Evolutionary conservation across 2,888 invertebrate genomes (phyloP).

Genomic region (Tenodera sinensis): DNA sequence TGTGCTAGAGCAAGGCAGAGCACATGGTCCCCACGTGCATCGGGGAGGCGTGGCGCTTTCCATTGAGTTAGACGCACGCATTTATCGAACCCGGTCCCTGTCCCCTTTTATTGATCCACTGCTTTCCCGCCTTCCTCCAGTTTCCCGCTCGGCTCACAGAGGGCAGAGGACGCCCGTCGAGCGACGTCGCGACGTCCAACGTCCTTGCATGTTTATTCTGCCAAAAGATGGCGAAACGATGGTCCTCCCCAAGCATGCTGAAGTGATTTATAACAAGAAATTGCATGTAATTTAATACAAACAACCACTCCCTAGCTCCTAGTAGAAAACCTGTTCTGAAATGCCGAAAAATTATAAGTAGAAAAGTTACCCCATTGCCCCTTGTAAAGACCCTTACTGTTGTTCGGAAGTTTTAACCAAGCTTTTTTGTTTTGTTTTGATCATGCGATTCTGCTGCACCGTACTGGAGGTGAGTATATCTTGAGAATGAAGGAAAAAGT

Average conservation of each 20-base stretch:
- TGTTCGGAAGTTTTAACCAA: too few relatives aligned
- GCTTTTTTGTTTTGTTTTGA: too few relatives aligned
- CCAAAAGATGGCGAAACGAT: not conserved
- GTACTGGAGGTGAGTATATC: too few relatives aligned
- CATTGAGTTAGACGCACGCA: constrained; percentile 17
- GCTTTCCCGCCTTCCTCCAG: constrained; percentile 20
- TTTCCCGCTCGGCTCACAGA: constrained; percentile 24
- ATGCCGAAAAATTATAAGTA: not conserved
- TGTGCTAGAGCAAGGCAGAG: constrained; percentile 35
- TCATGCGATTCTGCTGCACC: too few relatives aligned
- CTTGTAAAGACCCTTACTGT: too few relatives aligned
- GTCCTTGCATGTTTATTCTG: not conserved
- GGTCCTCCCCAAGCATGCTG: not conserved
- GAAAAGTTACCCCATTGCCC: too few relatives aligned
- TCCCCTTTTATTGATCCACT: constrained; percentile 15
- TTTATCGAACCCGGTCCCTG: constrained; percentile 11
- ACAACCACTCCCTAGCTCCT: too few relatives aligned
- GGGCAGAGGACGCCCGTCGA: constrained; percentile 22
- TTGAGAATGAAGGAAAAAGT: too few relatives aligned
- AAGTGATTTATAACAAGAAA: not conserved
- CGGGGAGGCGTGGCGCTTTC: constrained; percentile 40
- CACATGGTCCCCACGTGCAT: constrained; percentile 42
- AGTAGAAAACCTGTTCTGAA: not conserved
- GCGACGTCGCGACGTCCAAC: not conserved
- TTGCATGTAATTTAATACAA: too few relatives aligned